Conservation (phyloP, 2,888 invertebrate genomes). For the Globia sparganii region DNA sequence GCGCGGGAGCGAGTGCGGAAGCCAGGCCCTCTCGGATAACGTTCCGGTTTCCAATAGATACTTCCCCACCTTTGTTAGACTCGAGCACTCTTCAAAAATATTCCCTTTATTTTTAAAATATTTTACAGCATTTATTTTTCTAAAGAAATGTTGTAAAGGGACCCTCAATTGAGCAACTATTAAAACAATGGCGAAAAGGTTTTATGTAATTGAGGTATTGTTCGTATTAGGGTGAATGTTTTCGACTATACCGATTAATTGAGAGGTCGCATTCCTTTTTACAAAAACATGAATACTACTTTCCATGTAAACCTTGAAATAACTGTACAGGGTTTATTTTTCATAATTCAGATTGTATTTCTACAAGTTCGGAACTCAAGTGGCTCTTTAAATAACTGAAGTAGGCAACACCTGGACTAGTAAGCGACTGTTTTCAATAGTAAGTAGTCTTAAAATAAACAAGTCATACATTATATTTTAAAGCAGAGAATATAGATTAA, state of each 20-base stretch:
- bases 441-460: slow-evolving; percentile 64
- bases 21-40: slow-evolving; percentile 79
- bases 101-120: slow-evolving; percentile 59
- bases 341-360: slow-evolving; percentile 54
- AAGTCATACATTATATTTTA: slow-evolving; percentile 44
- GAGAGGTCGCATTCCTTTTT: slow-evolving; percentile 54
- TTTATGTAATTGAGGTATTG: slow-evolving; percentile 38
- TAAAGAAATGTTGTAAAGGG: slow-evolving; percentile 48
- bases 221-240: slow-evolving; percentile 58
- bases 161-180: slow-evolving; percentile 81
- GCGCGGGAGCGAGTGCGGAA: slow-evolving; percentile 78
- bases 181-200: slow-evolving; percentile 61
- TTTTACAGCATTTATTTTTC: slow-evolving; percentile 49
- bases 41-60: slow-evolving; percentile 81
- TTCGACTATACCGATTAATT: slow-evolving; percentile 54
- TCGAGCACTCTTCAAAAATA: slow-evolving; percentile 76
- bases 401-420: slow-evolving; percentile 70
- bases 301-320: not conserved
- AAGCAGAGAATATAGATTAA: slow-evolving; percentile 1
- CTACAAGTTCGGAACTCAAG: slow-evolving; percentile 67
- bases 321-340: slow-evolving; percentile 29
- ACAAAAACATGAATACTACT: slow-evolving; percentile 15
- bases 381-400: slow-evolving; percentile 68
- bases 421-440: slow-evolving; percentile 49
- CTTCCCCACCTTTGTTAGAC: slow-evolving; percentile 82